A percentile compares a stretch with the other conserved stretches of the same genome.
Conservation (phyloP, 2,888 invertebrate species). For the Neria commutata region DNA sequence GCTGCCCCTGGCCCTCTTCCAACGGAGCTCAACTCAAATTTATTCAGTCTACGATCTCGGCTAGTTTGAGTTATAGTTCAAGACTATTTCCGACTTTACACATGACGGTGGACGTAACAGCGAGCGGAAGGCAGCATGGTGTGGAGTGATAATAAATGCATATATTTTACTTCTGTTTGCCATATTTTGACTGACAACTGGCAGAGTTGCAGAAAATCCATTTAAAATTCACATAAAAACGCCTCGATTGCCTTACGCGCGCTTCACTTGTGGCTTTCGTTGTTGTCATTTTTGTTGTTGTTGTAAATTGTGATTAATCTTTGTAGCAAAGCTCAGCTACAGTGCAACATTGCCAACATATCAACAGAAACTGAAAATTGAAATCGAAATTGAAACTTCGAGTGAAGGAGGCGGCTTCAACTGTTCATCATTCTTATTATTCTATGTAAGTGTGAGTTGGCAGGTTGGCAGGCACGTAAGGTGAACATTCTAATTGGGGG, state of each 20-base stretch:
- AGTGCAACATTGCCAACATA: slow-evolving; percentile 9
- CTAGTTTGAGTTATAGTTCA: no score
- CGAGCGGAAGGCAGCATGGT: no score
- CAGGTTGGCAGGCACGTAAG: background rate
- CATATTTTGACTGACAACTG: slow-evolving; percentile 37
- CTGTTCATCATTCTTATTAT: no score
- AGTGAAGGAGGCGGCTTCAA: slow-evolving; percentile 5
- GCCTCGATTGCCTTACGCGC: background rate
- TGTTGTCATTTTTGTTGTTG: slow-evolving; percentile 33
- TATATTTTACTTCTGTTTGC: slow-evolving; percentile 12
- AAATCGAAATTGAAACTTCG: slow-evolving; percentile 26
- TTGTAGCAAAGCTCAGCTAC: slow-evolving; percentile 13
- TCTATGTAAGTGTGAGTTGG: background rate
- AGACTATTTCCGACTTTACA: no score
- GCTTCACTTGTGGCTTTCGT: slow-evolving; percentile 23
- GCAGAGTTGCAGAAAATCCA: slow-evolving; percentile 28
- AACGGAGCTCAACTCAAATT: no score
- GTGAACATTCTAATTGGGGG: background rate
- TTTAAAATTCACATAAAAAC: slow-evolving; percentile 3
- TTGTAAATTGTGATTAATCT: slow-evolving; percentile 41
- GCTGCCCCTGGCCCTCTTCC: no score
- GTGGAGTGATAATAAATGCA: no score
- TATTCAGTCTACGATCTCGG: no score
- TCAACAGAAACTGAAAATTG: slow-evolving; percentile 10
- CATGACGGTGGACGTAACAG: no score